Conservation (phyloP, 2,113 vertebrate genomes). For the Phasianus colchicus region DNA sequence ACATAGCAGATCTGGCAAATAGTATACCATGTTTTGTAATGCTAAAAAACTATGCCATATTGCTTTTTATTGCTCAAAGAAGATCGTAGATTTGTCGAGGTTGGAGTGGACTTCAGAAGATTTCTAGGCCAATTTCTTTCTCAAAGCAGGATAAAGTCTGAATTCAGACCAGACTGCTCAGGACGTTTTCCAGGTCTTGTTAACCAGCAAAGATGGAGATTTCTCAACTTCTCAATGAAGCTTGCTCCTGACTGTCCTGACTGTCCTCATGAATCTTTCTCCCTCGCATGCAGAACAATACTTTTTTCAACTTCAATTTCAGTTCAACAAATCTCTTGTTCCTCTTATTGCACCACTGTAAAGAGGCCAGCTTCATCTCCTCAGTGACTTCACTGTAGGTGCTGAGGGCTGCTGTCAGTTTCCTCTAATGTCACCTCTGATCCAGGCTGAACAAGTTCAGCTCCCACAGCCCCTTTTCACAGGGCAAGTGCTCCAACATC, state of each 20-base stretch:
- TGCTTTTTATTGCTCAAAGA: neutral
- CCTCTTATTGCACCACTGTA: neutral
- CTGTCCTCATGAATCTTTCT: neutral
- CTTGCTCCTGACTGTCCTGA: neutral
- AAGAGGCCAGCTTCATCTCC: neutral
- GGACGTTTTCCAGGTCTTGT: neutral
- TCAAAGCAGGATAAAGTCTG: neutral
- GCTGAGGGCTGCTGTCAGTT: neutral
- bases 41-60: neutral
- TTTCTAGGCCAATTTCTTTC: neutral
- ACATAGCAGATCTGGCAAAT: neutral
- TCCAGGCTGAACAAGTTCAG: neutral
- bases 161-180: neutral
- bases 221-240: neutral
- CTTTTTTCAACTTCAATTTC: neutral
- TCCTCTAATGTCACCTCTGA: neutral
- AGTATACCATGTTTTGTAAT: neutral
- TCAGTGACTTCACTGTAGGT: neutral
- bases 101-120: neutral
- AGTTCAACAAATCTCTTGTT: neutral
- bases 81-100: neutral
- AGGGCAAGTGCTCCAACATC: neutral
- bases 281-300: neutral
- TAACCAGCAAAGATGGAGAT: neutral
- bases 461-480: neutral